Evolutionary conservation across 1,140 invertebrate species (phyloP), one percentile per base, ranked within the genome.

Genomic region (Orussus abietinus): DNA sequence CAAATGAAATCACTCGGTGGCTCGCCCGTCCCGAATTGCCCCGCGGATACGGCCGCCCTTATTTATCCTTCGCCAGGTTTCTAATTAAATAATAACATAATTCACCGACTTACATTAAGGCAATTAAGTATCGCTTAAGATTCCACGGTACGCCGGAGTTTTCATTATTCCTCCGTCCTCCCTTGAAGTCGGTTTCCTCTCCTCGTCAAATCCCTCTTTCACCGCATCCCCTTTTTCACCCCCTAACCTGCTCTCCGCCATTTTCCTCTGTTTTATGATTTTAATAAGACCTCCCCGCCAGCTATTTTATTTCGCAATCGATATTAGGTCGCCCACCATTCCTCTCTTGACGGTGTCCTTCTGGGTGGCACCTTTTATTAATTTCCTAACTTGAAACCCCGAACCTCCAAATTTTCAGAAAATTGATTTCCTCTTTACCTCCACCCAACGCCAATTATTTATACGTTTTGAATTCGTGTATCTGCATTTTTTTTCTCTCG

Each of bases 31-130:
- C n/a, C n/a, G n/a, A n/a, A n/a, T n/a, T n/a, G n/a, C n/a, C n/a
- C n/a, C n/a, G n/a, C n/a, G n/a, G n/a, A n/a, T n/a, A n/a, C n/a
- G n/a, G n/a, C n/a, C n/a, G n/a, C n/a, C n/a, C n/a, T n/a, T n/a
- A n/a, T n/a, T n/a, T n/a, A n/a, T 52, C 48, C 54, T 57, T 55
- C 40, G 33, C 45, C 9, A 38, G 33, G 37, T 42, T 54, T 62
- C 57, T 70, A 67, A 69, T 68, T 69, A 68, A 69, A 69, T 68
- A 69, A 66, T 62, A 69, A 67, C 62, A 66, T 64, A 63, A 68
- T 66, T 66, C 57, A 64, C 47, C 55, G 57, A 56, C 57, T 59
- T 58, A 59, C 48, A 53, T 55, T 55, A 46, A 56, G 52, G 60
- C 54, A 69, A 68, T 69, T 68, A 68, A 67, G 68, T 63, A 66